A percentile compares a stretch with the other conserved stretches of the same genome.
Evolutionary conservation across 2,888 invertebrate genomes (phyloP).

Genomic region (Eucera pruinosa): DNA sequence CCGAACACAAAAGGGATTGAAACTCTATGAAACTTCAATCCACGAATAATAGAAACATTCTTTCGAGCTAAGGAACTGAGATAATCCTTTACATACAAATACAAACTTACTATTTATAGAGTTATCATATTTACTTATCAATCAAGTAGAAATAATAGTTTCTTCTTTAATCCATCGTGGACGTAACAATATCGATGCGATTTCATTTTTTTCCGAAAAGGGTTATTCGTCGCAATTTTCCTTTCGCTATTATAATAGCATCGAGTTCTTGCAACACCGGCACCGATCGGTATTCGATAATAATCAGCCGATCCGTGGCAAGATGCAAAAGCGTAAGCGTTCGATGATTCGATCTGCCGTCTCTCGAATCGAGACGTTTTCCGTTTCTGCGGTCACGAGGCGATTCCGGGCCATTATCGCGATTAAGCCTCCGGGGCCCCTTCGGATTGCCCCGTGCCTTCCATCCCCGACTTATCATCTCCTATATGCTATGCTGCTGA

Average conservation of each 20-base stretch:
- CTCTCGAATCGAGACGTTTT: slow-evolving; percentile 71
- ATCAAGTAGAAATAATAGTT: too few relatives aligned
- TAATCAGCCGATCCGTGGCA: slow-evolving; percentile 49
- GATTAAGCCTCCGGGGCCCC: slow-evolving; percentile 79
- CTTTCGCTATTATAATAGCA: slow-evolving; percentile 54
- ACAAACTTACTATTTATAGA: too few relatives aligned
- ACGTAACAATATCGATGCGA: neutral
- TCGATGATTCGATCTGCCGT: slow-evolving; percentile 55
- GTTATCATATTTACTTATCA: too few relatives aligned
- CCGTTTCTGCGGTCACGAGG: slow-evolving; percentile 83
- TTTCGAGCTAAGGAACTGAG: too few relatives aligned
- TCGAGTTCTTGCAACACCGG: slow-evolving; percentile 43
- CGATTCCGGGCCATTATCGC: slow-evolving; percentile 82
- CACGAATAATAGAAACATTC: neutral
- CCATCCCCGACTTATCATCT: slow-evolving; percentile 63
- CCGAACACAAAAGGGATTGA: too few relatives aligned
- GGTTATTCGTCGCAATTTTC: slow-evolving; percentile 14
- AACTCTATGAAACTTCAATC: too few relatives aligned
- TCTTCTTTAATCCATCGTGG: too few relatives aligned
- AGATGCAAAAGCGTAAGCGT: slow-evolving; percentile 57
- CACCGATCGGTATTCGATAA: slow-evolving; percentile 46
- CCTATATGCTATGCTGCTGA: slow-evolving; percentile 72
- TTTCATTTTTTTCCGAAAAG: neutral
- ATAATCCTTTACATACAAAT: too few relatives aligned
- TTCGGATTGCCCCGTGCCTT: slow-evolving; percentile 55